A percentile compares a stretch with the other conserved stretches of the same genome.
Conservation (phyloP, 92 coral and sea anemone genomes). For the Siderastrea radians region DNA sequence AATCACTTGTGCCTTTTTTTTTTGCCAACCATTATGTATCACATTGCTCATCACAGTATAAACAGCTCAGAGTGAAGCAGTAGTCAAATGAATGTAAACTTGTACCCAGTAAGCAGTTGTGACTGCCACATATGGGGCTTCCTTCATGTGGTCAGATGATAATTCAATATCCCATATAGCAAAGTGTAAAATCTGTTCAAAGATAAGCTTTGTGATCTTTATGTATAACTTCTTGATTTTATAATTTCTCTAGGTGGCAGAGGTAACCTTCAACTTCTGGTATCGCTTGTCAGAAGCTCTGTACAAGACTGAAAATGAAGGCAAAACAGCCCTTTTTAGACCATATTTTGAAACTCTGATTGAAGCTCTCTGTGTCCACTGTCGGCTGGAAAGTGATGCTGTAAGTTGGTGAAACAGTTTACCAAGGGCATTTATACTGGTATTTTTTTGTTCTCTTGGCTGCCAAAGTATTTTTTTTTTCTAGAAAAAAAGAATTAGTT, state of each 20-base stretch:
- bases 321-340: conserved; percentile 75
- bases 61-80: no score
- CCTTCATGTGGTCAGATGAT: no score
- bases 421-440: neutral
- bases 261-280: conserved; percentile 99
- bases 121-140: no score
- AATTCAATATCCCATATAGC: no score
- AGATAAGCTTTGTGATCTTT: neutral
- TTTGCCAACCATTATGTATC: no score
- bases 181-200: neutral
- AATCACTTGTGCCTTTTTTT: no score
- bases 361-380: conserved; percentile 84
- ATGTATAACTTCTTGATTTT: neutral
- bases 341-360: conserved; percentile 90
- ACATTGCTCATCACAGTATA: no score
- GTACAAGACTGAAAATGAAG: conserved; percentile 74
- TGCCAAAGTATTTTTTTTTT: neutral
- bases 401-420: conserved; percentile 60
- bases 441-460: neutral
- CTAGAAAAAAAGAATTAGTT: no score
- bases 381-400: conserved; percentile 90
- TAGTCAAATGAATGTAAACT: no score
- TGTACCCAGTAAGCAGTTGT: no score
- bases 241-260: conserved; percentile 83
- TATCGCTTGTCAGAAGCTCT: conserved; percentile 94